Conservation (phyloP, 2,888 invertebrate species). For the Callimorpha dominula region DNA sequence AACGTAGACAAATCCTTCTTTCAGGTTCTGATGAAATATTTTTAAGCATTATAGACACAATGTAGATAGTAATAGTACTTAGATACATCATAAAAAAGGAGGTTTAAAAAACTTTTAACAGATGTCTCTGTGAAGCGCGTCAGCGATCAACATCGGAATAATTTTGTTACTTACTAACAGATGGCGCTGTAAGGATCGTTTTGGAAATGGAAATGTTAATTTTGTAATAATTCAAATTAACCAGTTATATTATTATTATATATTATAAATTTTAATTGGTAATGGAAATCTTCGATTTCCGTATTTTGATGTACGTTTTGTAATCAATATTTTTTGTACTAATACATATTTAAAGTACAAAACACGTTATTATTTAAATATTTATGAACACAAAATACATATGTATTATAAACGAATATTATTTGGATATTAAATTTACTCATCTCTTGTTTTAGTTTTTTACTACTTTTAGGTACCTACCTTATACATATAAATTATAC, state of each 20-base stretch:
- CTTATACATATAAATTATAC: background rate
- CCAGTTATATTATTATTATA: background rate
- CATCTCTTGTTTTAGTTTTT: background rate
- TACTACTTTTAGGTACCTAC: background rate
- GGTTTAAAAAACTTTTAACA: constrained; percentile 28
- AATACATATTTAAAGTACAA: constrained; percentile 2
- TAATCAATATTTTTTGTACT: background rate
- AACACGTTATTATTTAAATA: constrained; percentile 6
- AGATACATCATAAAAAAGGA: background rate
- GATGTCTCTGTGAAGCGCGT: constrained; percentile 44
- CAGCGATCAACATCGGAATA: constrained; percentile 21
- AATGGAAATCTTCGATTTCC: constrained; percentile 10
- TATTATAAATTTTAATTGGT: constrained; percentile 1
- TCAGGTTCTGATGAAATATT: background rate
- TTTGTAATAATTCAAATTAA: background rate
- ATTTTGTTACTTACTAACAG: constrained; percentile 31
- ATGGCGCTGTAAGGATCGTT: constrained; percentile 42
- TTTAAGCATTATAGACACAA: background rate
- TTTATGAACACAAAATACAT: background rate
- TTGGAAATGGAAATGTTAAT: constrained; percentile 11
- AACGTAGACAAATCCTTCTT: no score
- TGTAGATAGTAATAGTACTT: background rate
- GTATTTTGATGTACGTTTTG: background rate
- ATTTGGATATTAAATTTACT: background rate
- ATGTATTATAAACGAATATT: background rate